A percentile compares a stretch with the other conserved stretches of the same genome.
phyloP scores from a whole-genome alignment of 1,140 invertebrate genomes.

The Orius laevigatus region DNA sequence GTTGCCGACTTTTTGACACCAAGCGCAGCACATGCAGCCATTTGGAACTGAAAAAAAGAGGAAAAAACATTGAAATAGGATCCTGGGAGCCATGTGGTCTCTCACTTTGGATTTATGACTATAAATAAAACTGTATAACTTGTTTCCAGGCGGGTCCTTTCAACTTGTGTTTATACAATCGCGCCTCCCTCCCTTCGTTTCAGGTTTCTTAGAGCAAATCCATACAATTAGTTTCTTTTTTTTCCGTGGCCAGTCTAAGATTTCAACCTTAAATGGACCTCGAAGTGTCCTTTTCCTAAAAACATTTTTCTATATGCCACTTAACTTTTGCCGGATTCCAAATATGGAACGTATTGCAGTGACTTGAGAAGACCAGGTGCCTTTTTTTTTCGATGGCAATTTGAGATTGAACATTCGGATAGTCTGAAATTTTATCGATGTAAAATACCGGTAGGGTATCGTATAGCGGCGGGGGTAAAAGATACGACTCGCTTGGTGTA shows the following conservation, averaged over 20 bases:
- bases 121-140: conserved; percentile 2
- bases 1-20: conserved; percentile 32
- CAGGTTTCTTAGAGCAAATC: conserved; percentile 4
- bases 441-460: no score
- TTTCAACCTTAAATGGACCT: conserved; percentile 1
- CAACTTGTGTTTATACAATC: conserved; percentile 3
- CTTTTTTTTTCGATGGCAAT: no score
- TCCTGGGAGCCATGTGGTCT: background rate
- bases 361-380: no score
- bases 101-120: conserved; percentile 5
- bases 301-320: no score
- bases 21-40: conserved; percentile 29
- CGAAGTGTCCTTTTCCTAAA: no score
- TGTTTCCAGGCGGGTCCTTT: conserved; percentile 3
- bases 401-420: no score
- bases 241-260: background rate
- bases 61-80: background rate
- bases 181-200: conserved; percentile 1
- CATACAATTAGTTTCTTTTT: conserved; percentile 9
- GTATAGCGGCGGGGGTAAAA: no score
- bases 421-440: no score
- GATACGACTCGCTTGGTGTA: no score
- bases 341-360: no score
- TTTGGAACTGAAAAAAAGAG: conserved; percentile 10
- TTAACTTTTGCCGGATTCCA: no score